A percentile compares a stretch with the other conserved stretches of the same genome.
phyloP scores from a whole-genome alignment of 2,113 vertebrate genomes.

The Malurus melanocephalus region DNA sequence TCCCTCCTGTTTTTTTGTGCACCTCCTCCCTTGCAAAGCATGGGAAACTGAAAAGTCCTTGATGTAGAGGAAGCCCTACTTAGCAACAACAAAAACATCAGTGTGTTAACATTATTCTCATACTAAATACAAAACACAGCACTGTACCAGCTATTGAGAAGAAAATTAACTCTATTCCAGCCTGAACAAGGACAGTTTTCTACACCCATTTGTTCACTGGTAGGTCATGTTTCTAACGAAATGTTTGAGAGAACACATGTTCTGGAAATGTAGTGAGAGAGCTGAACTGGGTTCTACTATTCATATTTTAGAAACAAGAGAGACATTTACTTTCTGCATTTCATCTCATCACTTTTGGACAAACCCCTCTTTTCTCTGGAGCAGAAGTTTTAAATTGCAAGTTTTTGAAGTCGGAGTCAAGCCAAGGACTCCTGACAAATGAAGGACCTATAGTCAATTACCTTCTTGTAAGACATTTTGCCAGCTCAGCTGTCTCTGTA shows the following conservation, averaged over 20 bases:
- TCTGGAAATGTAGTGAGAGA: neutral
- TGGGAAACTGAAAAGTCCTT: neutral
- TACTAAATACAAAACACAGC: neutral
- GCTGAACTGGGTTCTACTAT: neutral
- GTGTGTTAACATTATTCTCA: neutral
- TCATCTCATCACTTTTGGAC: neutral
- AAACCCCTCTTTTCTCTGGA: neutral
- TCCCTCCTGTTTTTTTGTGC: neutral
- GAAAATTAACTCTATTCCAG: neutral
- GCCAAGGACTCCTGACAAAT: neutral
- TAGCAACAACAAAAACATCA: neutral
- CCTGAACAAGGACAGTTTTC: neutral
- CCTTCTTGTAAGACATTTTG: neutral
- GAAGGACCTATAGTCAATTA: neutral
- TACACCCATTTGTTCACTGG: neutral
- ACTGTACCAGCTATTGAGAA: neutral
- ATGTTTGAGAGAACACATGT: neutral
- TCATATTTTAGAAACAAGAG: neutral
- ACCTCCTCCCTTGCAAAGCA: neutral
- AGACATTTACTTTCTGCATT: neutral
- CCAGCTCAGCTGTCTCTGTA: slow-evolving; percentile 1
- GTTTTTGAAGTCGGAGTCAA: neutral
- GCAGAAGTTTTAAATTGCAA: neutral
- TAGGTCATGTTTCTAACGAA: neutral
- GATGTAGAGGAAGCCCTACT: neutral